Evolutionary conservation across 1,140 invertebrate species (phyloP).

Genomic region (Cydia splendana): DNA sequence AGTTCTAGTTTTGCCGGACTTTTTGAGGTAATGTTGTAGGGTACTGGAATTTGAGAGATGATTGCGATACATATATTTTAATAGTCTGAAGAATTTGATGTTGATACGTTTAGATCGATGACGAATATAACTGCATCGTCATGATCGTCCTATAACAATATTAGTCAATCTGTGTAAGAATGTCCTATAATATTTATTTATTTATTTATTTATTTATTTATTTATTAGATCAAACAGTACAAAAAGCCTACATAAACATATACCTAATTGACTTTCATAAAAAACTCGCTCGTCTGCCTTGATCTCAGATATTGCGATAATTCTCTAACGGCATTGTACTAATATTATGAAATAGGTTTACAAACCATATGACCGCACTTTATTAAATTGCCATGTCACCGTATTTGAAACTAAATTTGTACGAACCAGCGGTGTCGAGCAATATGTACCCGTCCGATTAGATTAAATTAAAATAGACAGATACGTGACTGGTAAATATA

Average conservation of each 20-base stretch:
- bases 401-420: neutral
- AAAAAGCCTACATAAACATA: too few relatives aligned
- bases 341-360: neutral
- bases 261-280: too few relatives aligned
- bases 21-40: neutral
- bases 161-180: too few relatives aligned
- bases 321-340: neutral
- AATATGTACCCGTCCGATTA: neutral
- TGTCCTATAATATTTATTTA: too few relatives aligned
- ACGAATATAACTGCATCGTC: too few relatives aligned
- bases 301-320: neutral
- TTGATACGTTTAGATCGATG: too few relatives aligned
- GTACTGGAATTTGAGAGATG: neutral
- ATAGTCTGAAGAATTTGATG: too few relatives aligned
- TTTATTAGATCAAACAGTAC: too few relatives aligned
- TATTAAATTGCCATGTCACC: slow-evolving; percentile 1
- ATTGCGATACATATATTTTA: too few relatives aligned
- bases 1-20: neutral
- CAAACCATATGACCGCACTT: neutral
- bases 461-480: neutral
- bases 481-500: neutral
- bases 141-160: too few relatives aligned
- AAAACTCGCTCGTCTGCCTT: too few relatives aligned
- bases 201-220: too few relatives aligned
- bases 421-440: slow-evolving; percentile 3